Base-by-base conservation (phyloP, 2,888 invertebrate species). In the Junonia oenone region DNA sequence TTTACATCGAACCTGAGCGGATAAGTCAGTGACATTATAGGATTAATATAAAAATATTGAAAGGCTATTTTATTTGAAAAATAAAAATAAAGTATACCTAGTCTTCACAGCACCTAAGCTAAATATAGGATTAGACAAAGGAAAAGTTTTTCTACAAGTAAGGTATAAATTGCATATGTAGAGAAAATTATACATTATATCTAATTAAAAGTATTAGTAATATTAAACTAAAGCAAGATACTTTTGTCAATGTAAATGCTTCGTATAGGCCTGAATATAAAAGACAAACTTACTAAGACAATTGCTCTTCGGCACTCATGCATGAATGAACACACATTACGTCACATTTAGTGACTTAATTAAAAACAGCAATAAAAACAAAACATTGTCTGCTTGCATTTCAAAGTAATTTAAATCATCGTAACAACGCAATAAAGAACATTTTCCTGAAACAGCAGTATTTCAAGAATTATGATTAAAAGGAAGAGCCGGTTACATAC, bases 381-480 rank as follows among this genome's bases (percentile, higher is more conserved):
- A 22, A 43, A 13, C 8, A 22, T 0, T n/a, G 6, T n/a, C 1
- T 43, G 22, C 6, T 13, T 13, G n/a, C 6, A 8, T n/a, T n/a
- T 6, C 4, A 38, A 5, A 8, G 22, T 6, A 43, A 22, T 22
- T 43, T 43, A 22, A 43, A 43, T 22, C 43, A 26, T 43, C 26
- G 0, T 0, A 0, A 0, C 15, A 15, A 8, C 29, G 15, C 19
- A 15, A 15, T 11, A 29, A 29, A 9, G 14, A 46, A 11, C 29
- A 45, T 45, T 45, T 29, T 45, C 13, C 11, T 37, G 11, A 17
- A 52, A 8, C 33, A 49, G 6, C n/a, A 40, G 14, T 31, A 46
- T 48, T 53, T 46, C 5, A 27, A 29, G 48, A 54, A 38, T 54
- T 57, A 49, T 51, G 51, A 56, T 50, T 45, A 52, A 46, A 33